Conservation (phyloP, 2,797 vertebrate genomes). For the Megalops cyprinoides region DNA sequence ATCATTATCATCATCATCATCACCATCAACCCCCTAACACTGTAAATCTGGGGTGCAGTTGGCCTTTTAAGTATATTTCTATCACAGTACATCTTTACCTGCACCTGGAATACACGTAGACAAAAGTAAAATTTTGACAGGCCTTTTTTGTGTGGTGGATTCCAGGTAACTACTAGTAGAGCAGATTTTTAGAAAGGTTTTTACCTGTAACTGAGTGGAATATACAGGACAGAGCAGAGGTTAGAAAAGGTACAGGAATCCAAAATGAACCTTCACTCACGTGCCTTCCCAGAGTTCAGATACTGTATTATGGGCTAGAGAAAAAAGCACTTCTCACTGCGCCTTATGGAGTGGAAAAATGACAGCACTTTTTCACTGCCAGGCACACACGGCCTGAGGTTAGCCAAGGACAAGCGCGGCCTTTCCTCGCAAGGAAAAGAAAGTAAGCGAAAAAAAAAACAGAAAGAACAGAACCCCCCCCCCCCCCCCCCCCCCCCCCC, state of each 20-base stretch:
- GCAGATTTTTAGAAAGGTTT: too few species aligned
- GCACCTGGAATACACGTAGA: neutral
- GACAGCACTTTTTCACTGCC: neutral
- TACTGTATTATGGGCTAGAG: neutral
- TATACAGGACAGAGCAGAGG: too few species aligned
- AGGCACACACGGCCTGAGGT: constrained; percentile 3
- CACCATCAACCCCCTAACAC: neutral
- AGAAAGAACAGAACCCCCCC: too few species aligned
- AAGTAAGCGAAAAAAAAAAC: too few species aligned
- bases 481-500: neutral
- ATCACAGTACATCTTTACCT: neutral
- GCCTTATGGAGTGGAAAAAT: neutral
- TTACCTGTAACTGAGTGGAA: too few species aligned
- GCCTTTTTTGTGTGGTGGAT: too few species aligned
- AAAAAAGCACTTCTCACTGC: neutral
- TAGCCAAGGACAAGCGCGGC: constrained; percentile 21
- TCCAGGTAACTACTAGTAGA: too few species aligned
- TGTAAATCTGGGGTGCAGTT: neutral
- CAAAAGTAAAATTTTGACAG: too few species aligned
- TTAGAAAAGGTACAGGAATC: constrained; percentile 14
- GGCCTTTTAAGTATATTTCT: neutral
- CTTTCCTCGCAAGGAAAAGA: neutral
- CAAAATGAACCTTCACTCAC: constrained; percentile 8
- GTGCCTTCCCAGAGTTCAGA: constrained; percentile 1
- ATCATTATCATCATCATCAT: neutral